Evolutionary conservation across 1,140 invertebrate species (phyloP), one percentile per base, ranked within the genome.

Genomic region (Prorops nasuta): DNA sequence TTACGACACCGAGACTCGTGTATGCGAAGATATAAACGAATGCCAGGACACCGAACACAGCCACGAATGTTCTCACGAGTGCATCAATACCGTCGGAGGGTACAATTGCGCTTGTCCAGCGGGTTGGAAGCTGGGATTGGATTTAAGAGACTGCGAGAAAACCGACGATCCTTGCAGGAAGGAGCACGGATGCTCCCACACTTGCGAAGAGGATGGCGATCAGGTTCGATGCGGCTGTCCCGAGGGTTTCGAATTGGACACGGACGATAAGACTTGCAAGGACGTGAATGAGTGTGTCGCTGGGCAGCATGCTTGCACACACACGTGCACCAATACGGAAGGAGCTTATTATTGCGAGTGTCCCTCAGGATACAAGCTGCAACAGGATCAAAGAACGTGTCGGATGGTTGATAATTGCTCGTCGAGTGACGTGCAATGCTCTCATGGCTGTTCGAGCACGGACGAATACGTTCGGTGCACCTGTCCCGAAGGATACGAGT

Each of bases 1-100:
- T 37, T 69, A 90, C 1, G 77, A 86, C 17, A 56, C 60, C 0
- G 68, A 69, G 2, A 53, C 40, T 12, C 38, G 2, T 7, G 38
- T 31, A 8, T 74, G 72, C 38, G 6, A 45, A 10, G 82, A 84
- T 55, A 57, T 79, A 6, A 71, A 82, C 31, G 77, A 81, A 7
- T 84, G 83, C 35, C 34, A 36, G 17, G 31, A 58, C 49, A 35
- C 51, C 47, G 58, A 22, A 2, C 20, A 21, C 14, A n/a, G n/a
- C 2, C 81, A 82, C 46, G 78, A 84, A 9, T 89, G 87, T 49
- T 76, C 77, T 0, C 78, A 84, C 48, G 70, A 69, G 7, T 91
- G 89, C 64, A 66, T 81, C 18, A 91, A 91, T 62, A 72, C 74
- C 0, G 65, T 80, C 18, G 88, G 88, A 1, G 80, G 80, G 1